A percentile compares a stretch with the other conserved stretches of the same genome.
Evolutionary conservation across 2,888 invertebrate genomes (phyloP).

Genomic region (Yponomeuta evonymella): DNA sequence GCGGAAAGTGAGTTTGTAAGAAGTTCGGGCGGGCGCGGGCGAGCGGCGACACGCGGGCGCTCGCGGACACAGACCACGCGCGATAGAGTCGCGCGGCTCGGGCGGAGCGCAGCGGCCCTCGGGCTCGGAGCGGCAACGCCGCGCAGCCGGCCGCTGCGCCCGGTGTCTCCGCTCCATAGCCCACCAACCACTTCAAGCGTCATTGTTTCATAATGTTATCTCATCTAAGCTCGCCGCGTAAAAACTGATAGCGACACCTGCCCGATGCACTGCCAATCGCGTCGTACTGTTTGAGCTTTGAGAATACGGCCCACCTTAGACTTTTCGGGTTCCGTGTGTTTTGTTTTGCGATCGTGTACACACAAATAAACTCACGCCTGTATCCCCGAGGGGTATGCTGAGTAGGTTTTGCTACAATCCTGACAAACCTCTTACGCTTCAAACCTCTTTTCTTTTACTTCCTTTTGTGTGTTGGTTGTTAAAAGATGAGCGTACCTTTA

Average conservation of each 20-base stretch:
- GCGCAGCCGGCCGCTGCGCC: conserved; percentile 35
- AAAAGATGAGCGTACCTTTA: too few relatives aligned
- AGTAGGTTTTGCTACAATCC: too few relatives aligned
- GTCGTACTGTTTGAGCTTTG: too few relatives aligned
- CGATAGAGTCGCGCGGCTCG: not conserved
- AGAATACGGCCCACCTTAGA: too few relatives aligned
- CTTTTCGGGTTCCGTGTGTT: too few relatives aligned
- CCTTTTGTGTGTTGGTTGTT: too few relatives aligned
- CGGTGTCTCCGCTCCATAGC: conserved; percentile 36
- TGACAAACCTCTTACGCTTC: too few relatives aligned
- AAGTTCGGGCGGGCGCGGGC: conserved; percentile 35
- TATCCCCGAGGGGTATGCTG: too few relatives aligned
- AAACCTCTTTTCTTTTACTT: too few relatives aligned
- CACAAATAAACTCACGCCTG: too few relatives aligned
- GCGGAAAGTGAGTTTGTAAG: conserved; percentile 61
- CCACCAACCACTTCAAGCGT: conserved; percentile 43
- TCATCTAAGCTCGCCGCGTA: conserved; percentile 17
- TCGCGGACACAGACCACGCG: conserved; percentile 27
- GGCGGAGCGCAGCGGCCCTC: conserved; percentile 7
- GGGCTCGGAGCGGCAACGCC: conserved; percentile 49
- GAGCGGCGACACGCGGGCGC: conserved; percentile 23
- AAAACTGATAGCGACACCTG: not conserved
- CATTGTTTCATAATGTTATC: conserved; percentile 57
- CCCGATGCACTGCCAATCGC: not conserved
- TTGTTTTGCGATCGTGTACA: too few relatives aligned